phyloP scores from a whole-genome alignment of 2,888 invertebrate species.

The Cheilosia urbana region DNA sequence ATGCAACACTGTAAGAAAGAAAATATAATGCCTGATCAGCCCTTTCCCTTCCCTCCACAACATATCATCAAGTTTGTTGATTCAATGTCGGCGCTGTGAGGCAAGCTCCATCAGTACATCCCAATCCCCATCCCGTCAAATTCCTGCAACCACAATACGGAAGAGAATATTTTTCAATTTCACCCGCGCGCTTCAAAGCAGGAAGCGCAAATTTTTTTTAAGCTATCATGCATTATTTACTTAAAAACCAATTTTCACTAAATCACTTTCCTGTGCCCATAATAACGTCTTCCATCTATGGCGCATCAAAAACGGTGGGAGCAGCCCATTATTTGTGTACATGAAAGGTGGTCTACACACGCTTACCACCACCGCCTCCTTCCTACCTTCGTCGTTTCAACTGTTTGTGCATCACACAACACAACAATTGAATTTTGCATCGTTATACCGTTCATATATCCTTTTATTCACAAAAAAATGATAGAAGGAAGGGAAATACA shows the following conservation, averaged over 20 bases:
- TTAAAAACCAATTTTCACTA: conserved; percentile 83
- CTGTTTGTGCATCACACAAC: conserved; percentile 59
- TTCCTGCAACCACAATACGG: background rate
- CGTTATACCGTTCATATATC: conserved; percentile 66
- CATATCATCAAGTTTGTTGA: conserved; percentile 31
- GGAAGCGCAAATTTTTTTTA: conserved; percentile 66
- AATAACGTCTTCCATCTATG: conserved; percentile 52
- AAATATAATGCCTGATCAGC: conserved; percentile 35
- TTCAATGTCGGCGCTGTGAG: conserved; percentile 16
- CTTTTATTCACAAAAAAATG: conserved; percentile 35
- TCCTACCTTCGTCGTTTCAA: conserved; percentile 20
- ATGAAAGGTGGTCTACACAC: conserved; percentile 25
- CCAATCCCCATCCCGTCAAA: background rate
- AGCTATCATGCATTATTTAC: conserved; percentile 80
- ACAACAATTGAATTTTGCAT: conserved; percentile 74
- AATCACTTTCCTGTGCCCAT: conserved; percentile 81
- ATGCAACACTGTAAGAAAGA: conserved; percentile 36
- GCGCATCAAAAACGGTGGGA: conserved; percentile 49
- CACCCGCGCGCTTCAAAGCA: conserved; percentile 46
- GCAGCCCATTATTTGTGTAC: conserved; percentile 50
- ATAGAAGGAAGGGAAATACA: conserved; percentile 25
- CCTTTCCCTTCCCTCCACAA: background rate
- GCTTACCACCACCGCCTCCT: conserved; percentile 9
- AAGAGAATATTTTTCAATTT: conserved; percentile 61
- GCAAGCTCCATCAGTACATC: background rate